These are phyloP conservation scores for Oophaga sylvatica DNA, from an alignment of 2,797 vertebrate genomes.

Conservation along the genomic window DNA sequence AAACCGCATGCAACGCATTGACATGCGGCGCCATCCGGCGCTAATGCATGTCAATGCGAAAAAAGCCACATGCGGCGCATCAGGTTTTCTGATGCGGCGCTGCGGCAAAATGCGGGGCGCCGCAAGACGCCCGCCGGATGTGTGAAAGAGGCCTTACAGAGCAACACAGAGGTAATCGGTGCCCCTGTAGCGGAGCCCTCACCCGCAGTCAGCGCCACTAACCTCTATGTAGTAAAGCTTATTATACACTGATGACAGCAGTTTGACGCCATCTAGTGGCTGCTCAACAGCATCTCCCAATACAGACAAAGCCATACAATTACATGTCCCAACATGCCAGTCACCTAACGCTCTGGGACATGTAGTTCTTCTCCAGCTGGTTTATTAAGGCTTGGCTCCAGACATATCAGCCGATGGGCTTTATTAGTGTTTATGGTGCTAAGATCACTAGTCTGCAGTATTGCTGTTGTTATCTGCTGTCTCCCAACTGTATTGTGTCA, in stretches of 20 bases:
- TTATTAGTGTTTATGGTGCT: neutral
- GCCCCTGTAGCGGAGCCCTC: neutral
- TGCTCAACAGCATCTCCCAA: neutral
- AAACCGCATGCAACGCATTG: too few relatives aligned
- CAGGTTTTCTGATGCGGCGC: too few relatives aligned
- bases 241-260: neutral
- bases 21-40: too few relatives aligned
- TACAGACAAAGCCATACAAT: neutral
- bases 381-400: neutral
- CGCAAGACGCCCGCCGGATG: too few relatives aligned
- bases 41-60: too few relatives aligned
- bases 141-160: too few relatives aligned
- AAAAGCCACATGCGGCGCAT: too few relatives aligned
- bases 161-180: neutral
- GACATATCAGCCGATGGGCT: neutral
- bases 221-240: neutral
- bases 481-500: too few relatives aligned
- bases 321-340: neutral
- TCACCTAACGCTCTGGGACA: neutral
- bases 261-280: slow-evolving; percentile 34
- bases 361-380: neutral
- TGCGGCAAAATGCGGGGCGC: too few relatives aligned
- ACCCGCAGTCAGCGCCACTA: neutral
- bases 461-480: too few relatives aligned
- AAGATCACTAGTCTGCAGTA: neutral